Evolutionary conservation across 2,888 invertebrate genomes (phyloP).

Genomic region (Orthosia incerta): DNA sequence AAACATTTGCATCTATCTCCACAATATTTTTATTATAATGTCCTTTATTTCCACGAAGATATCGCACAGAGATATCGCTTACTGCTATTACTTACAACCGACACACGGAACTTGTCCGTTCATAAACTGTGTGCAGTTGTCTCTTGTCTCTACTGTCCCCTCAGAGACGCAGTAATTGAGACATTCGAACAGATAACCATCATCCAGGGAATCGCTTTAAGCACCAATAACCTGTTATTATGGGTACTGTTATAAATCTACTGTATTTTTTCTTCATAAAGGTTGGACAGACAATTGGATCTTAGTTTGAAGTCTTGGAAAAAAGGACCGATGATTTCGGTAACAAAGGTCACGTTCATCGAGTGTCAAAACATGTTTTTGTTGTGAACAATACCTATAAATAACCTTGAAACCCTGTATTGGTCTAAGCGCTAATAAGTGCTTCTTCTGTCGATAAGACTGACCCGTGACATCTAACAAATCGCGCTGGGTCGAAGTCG

Average conservation of each 20-base stretch:
- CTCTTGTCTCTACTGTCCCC: constrained; percentile 44
- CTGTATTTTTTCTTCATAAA: neutral
- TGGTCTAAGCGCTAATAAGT: no score
- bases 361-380: neutral
- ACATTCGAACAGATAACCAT: constrained; percentile 59
- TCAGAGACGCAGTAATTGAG: constrained; percentile 52
- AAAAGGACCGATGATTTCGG: neutral
- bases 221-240: constrained; percentile 51
- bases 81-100: constrained; percentile 55
- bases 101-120: constrained; percentile 54
- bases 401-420: no score
- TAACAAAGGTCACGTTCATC: neutral
- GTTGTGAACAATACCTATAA: no score
- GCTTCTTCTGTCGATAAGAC: no score
- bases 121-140: constrained; percentile 55
- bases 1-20: neutral
- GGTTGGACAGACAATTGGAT: neutral
- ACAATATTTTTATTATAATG: constrained; percentile 13
- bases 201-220: constrained; percentile 46
- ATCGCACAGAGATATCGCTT: constrained; percentile 29
- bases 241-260: constrained; percentile 49
- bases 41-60: constrained; percentile 37
- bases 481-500: no score
- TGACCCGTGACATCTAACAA: no score
- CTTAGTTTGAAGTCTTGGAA: neutral